Base-by-base conservation (phyloP, 64 coral and sea anemone species). In the Astreopora myriophthalma region DNA sequence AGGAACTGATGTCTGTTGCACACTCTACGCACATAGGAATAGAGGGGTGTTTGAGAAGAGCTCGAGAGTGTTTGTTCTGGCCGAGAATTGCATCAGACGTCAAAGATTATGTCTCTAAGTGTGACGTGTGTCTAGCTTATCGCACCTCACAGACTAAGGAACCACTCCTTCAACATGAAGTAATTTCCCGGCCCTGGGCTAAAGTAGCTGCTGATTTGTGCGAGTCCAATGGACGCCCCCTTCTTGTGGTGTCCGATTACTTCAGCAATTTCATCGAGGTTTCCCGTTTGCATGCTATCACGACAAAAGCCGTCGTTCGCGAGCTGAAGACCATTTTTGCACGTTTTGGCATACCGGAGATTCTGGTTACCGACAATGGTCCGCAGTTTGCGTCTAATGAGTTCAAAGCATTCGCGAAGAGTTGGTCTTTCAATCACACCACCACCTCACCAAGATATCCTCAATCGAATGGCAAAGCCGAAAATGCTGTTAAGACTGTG, bases 201-300 rank as follows among this genome's bases (percentile, higher is more conserved):
- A 52, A 80, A 33, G 13, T 80, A 31, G 44, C 76, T 27, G 39
- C 76, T 80, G 76, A 80, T 33, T 33, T 80, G 40, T 80, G 76
- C 22, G 52, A 61, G 23, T 51, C 20, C n/a, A 32, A 80, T 34
- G 76, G 76, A 52, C 76, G 76, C 13, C 31, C 52, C 25, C 76
- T 80, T 49, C 20, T 80, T 22, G 76, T 80, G 9, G 76, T 80
- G 3, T 55, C 26, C 8, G 76, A 80, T 61, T 80, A 80, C 20
- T 80, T 55, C 6, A 80, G 76, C 76, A 52, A 52, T 51, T 80
- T 29, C 76, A 80, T 80, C 76, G 76, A 80, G 19, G 76, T 78
- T 26, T 26, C 76, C 28, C 42, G 76, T 61, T 29, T 80, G 3
- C 13, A n/a, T 33, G 39, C 76, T 55, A 33, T 51, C 42, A 80